Conservation (phyloP, 2,113 vertebrate genomes). For the Leptosomus discolor region DNA sequence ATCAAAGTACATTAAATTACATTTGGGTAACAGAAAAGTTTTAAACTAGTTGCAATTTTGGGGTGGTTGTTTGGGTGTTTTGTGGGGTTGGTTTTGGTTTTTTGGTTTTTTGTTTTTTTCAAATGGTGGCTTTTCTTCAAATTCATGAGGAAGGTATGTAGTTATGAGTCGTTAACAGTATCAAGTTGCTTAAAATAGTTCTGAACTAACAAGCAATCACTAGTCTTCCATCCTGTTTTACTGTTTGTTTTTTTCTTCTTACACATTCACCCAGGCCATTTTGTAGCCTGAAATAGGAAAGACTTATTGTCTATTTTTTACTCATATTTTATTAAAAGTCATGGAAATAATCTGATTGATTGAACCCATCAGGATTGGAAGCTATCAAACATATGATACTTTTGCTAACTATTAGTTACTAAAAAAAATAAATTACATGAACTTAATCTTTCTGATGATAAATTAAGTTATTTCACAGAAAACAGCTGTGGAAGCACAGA, state of each 20-base stretch:
- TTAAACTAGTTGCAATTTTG: background rate
- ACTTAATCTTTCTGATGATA: background rate
- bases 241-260: background rate
- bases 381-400: background rate
- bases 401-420: background rate
- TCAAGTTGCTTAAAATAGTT: background rate
- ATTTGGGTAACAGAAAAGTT: background rate
- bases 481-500: background rate
- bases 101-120: background rate
- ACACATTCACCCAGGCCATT: background rate
- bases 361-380: background rate
- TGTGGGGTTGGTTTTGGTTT: background rate
- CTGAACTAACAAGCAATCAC: background rate
- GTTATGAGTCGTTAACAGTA: background rate
- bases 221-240: background rate
- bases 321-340: background rate
- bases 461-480: background rate
- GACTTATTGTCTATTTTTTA: background rate
- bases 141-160: background rate
- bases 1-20: background rate
- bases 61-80: background rate
- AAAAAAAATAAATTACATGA: background rate
- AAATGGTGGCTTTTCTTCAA: background rate
- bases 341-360: background rate
- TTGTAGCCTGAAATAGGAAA: background rate